Percentiles rank a stretch among this genome's conserved stretches.
Evolutionary conservation across 35 echinoderm and acorn worm genomes (phyloP).

Genomic region (Apostichopus californicus): DNA sequence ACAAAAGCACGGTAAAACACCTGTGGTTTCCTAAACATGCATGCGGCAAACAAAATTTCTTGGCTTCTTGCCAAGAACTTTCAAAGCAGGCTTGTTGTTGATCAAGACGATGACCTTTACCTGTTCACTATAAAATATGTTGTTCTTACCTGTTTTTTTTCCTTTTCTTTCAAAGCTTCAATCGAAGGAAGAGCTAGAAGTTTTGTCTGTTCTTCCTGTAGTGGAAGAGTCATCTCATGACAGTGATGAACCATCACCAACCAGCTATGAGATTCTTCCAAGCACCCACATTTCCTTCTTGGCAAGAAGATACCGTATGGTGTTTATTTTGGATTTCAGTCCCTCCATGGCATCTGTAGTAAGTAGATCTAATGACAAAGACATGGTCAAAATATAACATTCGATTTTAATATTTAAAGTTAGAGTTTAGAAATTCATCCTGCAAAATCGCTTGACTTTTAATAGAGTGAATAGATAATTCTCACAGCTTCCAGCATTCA

Average conservation of each 20-base stretch:
- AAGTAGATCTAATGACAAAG: conserved; percentile 41
- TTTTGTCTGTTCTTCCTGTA: conserved; percentile 78
- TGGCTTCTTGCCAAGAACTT: no score
- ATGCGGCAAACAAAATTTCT: no score
- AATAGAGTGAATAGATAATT: no score
- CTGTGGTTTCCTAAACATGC: no score
- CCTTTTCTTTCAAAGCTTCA: conserved; percentile 52
- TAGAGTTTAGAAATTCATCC: background rate
- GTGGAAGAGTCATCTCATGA: background rate
- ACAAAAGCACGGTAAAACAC: no score
- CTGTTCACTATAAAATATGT: background rate
- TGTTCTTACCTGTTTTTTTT: background rate
- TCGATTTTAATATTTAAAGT: background rate
- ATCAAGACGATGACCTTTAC: no score
- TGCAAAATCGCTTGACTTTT: no score
- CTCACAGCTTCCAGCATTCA: no score
- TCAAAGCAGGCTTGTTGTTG: no score
- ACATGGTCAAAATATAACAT: no score
- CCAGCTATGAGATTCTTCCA: conserved; percentile 66
- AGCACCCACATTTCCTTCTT: conserved; percentile 91
- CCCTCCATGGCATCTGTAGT: conserved; percentile 87
- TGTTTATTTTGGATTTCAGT: conserved; percentile 84
- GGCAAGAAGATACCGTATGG: conserved; percentile 86
- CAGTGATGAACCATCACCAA: background rate
- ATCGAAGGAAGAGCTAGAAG: conserved; percentile 89